A percentile compares a stretch with the other conserved stretches of the same genome.
phyloP scores from a whole-genome alignment of 2,113 vertebrate genomes.

The Mobula birostris region DNA sequence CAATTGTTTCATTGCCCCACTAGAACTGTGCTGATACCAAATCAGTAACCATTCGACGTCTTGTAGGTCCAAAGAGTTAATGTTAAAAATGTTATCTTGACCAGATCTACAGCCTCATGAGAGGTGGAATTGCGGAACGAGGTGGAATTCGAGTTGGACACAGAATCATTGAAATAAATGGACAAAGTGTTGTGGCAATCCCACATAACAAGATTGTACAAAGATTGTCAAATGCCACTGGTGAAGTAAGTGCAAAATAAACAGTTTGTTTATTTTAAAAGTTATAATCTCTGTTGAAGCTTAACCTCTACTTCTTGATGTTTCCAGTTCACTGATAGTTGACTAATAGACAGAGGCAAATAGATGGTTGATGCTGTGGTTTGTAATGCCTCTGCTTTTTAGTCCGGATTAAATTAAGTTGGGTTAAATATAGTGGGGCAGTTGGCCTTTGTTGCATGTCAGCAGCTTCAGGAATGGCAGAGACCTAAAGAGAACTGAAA shows the following conservation, averaged over 20 bases:
- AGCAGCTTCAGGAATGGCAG: background rate
- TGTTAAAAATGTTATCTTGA: background rate
- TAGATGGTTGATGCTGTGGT: background rate
- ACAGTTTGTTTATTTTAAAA: background rate
- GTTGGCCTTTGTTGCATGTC: background rate
- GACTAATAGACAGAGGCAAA: background rate
- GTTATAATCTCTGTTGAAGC: background rate
- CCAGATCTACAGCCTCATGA: constrained; percentile 93
- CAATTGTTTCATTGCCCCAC: background rate
- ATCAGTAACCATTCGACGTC: background rate
- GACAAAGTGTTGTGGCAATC: constrained; percentile 87
- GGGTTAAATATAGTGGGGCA: background rate
- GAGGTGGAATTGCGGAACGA: constrained; percentile 84
- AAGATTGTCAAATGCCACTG: constrained; percentile 72
- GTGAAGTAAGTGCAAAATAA: constrained; percentile 62
- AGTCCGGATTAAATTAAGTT: background rate
- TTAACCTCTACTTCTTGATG: background rate
- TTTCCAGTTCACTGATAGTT: background rate
- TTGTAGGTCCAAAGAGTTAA: background rate
- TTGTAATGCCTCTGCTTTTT: background rate
- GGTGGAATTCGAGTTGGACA: constrained; percentile 90
- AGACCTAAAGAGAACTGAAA: background rate
- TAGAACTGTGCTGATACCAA: background rate
- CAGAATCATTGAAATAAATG: constrained; percentile 94
- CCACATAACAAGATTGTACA: constrained; percentile 84